phyloP scores from a whole-genome alignment of 2,888 invertebrate genomes.

The Spilarctia lutea region DNA sequence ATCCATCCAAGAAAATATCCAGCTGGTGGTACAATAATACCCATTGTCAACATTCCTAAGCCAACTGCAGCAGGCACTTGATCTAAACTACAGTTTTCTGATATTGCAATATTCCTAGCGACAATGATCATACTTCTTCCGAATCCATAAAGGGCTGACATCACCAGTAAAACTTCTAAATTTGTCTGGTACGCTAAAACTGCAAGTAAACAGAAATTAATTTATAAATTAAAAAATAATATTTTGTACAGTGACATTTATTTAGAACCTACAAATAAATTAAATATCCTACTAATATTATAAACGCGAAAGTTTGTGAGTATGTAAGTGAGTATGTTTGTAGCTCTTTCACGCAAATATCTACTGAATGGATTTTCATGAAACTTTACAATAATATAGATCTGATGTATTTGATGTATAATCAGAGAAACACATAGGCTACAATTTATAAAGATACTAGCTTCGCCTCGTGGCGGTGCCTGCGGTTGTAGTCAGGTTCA shows the following conservation, averaged over 20 bases:
- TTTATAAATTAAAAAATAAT: not conserved
- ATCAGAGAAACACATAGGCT: too few relatives aligned
- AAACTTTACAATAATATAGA: too few relatives aligned
- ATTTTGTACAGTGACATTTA: not conserved
- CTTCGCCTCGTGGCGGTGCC: too few relatives aligned
- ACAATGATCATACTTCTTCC: constrained; percentile 91
- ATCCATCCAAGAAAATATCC: constrained; percentile 89
- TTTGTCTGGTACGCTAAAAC: constrained; percentile 88
- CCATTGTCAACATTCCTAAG: constrained; percentile 91
- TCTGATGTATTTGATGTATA: too few relatives aligned
- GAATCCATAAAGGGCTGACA: constrained; percentile 89
- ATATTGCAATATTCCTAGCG: constrained; percentile 90
- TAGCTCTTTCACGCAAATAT: too few relatives aligned
- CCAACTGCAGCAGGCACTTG: constrained; percentile 90
- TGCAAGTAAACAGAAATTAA: constrained; percentile 58
- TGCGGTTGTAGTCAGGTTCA: too few relatives aligned
- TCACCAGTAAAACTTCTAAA: constrained; percentile 79
- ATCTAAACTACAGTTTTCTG: constrained; percentile 86
- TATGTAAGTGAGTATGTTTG: too few relatives aligned
- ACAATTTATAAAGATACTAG: too few relatives aligned
- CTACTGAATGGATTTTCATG: too few relatives aligned
- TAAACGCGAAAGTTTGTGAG: too few relatives aligned
- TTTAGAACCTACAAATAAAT: not conserved
- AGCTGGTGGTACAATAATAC: constrained; percentile 88
- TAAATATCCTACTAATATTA: too few relatives aligned